Base-by-base conservation (phyloP, 92 coral and sea anemone genomes). In the Epizoanthus fatuus region DNA sequence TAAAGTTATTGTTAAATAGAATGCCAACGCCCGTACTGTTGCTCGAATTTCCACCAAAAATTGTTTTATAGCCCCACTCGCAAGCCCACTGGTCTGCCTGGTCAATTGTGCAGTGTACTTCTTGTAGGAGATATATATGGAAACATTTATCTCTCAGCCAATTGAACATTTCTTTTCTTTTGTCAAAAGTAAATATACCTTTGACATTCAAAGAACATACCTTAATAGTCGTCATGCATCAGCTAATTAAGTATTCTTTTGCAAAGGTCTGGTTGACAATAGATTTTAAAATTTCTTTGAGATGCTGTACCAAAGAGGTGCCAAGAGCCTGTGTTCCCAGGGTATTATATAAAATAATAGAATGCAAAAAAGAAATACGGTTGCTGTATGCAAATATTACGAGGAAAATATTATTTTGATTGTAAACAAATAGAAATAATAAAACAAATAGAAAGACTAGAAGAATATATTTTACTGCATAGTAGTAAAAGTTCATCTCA, bases 31-130 rank as follows among this genome's bases (percentile, higher is more conserved):
- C 69, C 63, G 77, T 55, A 53, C 63, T 81, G 59, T 69, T 81
- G 56, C 79, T 69, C 42, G 76, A 39, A 16, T 70, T 68, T 37
- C 67, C 47, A 22, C 86, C 63, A 69, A 81, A 81, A 2, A 69
- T 54, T 53, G 86, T 53, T 69, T 69, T 67, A 17, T 81, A 81
- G 44, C 86, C 86, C 79, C 79, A 81, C 73, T 81, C 86, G 29
- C 77, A 73, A 32, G 86, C 45, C 86, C 86, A 67, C 53, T 22
- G 52, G 56, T 67, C 56, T 55, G 35, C 39, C 56, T 53, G 59
- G 58, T 69, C 73, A 68, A 38, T 49, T 39, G 79, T 81, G 55
- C 79, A 81, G 63, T 81, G 86, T 52, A 56, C 76, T 81, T 81
- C 66, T 68, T 81, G 35, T 16, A 44, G 29, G 38, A 64, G n/a